Conservation (phyloP, 2,888 invertebrate genomes). For the Nyleta sp. region DNA sequence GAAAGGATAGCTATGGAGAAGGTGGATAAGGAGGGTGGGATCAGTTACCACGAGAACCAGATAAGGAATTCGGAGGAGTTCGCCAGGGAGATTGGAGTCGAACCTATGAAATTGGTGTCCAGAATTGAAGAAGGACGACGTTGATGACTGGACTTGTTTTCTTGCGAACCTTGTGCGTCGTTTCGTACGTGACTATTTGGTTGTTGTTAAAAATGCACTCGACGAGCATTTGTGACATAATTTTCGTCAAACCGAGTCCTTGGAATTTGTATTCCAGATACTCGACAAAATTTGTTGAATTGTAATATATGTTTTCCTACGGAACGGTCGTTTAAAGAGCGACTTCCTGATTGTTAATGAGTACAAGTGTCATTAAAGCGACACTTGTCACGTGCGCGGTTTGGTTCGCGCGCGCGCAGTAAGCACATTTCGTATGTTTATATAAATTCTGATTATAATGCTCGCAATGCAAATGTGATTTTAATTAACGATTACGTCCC, state of each 20-base stretch:
- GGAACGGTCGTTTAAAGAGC: too few species aligned
- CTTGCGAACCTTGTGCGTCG: not conserved
- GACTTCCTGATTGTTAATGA: too few species aligned
- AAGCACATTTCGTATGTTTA: not conserved
- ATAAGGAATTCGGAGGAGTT: constrained; percentile 86
- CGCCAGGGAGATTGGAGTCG: constrained; percentile 85
- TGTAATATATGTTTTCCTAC: too few species aligned
- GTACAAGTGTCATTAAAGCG: too few species aligned
- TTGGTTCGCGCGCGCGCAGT: too few species aligned
- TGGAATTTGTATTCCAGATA: too few species aligned
- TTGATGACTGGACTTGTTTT: not conserved
- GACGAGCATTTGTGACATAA: too few species aligned
- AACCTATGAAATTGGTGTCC: constrained; percentile 76
- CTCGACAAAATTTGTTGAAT: too few species aligned
- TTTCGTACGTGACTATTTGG: too few species aligned
- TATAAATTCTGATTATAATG: not conserved
- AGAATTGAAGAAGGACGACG: not conserved
- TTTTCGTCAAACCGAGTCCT: too few species aligned
- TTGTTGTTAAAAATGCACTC: too few species aligned
- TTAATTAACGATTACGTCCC: not conserved
- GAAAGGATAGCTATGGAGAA: constrained; percentile 87
- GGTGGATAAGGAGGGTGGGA: constrained; percentile 89
- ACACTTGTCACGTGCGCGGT: too few species aligned
- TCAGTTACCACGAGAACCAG: constrained; percentile 91
- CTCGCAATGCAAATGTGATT: not conserved